Evolutionary conservation across 2,888 invertebrate genomes (phyloP).

Genomic region (Strigamia transsilvanica): DNA sequence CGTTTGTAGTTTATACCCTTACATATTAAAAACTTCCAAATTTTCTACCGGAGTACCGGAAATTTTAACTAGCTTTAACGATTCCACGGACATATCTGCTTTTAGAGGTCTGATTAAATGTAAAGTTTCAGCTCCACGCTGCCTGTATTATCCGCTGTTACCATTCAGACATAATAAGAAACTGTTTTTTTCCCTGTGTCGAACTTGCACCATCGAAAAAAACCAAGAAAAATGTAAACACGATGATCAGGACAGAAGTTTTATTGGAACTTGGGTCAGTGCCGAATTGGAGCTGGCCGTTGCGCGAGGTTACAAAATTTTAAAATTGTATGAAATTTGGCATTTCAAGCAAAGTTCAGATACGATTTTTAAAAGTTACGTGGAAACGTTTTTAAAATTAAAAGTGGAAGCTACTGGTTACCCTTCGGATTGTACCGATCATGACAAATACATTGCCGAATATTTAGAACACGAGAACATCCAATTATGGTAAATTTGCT

Average conservation of each 20-base stretch:
- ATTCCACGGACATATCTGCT: neutral
- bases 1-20: neutral
- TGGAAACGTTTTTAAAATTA: neutral
- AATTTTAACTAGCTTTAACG: neutral
- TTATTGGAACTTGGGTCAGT: neutral
- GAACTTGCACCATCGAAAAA: neutral
- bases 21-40: neutral
- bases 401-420: conserved; percentile 4
- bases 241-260: neutral
- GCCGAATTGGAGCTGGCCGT: neutral
- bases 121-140: neutral
- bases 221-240: neutral
- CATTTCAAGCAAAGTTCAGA: neutral
- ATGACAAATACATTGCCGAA: neutral
- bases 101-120: neutral
- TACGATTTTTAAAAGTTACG: neutral
- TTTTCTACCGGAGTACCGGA: neutral
- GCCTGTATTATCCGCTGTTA: neutral
- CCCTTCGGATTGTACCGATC: neutral
- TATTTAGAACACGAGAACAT: neutral
- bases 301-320: neutral
- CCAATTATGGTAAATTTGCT: neutral
- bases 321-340: conserved; percentile 6
- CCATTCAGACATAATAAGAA: conserved; percentile 4
- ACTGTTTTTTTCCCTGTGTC: neutral